Conservation (phyloP, 2,888 invertebrate species). For the Toxonevra muliebris region DNA sequence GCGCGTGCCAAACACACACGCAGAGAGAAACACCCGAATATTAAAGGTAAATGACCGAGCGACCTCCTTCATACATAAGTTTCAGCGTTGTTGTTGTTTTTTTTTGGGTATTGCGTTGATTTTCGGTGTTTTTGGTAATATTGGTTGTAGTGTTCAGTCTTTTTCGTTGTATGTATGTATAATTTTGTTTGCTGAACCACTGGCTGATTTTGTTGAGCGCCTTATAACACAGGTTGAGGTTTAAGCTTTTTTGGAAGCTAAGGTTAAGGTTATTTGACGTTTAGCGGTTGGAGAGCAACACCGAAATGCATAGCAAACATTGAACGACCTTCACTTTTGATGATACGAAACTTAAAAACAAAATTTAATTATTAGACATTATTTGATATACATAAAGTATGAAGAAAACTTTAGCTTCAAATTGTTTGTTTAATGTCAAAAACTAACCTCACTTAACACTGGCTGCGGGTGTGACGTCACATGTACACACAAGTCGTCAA, state of each 20-base stretch:
- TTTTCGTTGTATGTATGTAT: slow-evolving; percentile 15
- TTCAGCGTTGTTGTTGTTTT: slow-evolving; percentile 8
- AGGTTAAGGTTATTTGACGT: slow-evolving; percentile 57
- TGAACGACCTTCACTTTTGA: too few relatives aligned
- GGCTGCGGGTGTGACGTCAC: too few relatives aligned
- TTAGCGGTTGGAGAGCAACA: too few relatives aligned
- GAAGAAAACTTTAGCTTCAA: too few relatives aligned
- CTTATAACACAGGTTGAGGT: slow-evolving; percentile 60
- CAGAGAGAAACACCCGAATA: not conserved
- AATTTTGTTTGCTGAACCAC: slow-evolving; percentile 17
- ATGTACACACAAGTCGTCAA: too few relatives aligned
- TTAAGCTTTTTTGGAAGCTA: slow-evolving; percentile 64
- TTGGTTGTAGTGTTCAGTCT: slow-evolving; percentile 20
- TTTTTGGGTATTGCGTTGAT: slow-evolving; percentile 23
- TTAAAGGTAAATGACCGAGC: not conserved
- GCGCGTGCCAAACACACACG: not conserved
- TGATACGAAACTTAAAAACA: too few relatives aligned
- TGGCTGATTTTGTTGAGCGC: slow-evolving; percentile 50
- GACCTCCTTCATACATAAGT: slow-evolving; percentile 3
- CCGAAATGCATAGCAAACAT: too few relatives aligned
- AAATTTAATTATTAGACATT: too few relatives aligned
- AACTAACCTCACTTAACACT: too few relatives aligned
- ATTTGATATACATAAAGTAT: too few relatives aligned
- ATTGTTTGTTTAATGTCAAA: too few relatives aligned
- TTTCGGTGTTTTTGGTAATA: slow-evolving; percentile 18